A percentile compares a stretch with the other conserved stretches of the same genome.
phyloP scores from a whole-genome alignment of 2,888 invertebrate species.

The Syrphus vitripennis region DNA sequence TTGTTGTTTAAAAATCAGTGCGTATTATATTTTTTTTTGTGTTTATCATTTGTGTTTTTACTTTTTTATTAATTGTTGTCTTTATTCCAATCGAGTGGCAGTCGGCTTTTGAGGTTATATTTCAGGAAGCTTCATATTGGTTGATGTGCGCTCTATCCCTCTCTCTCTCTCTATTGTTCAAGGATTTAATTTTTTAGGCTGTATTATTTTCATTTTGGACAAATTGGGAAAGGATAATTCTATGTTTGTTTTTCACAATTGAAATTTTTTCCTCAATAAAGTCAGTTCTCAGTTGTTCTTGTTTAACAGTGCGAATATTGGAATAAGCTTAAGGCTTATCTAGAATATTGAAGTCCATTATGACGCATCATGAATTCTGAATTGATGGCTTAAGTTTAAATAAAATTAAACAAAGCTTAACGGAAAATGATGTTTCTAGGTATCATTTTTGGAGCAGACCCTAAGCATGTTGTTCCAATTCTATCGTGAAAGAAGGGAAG shows the following conservation, averaged over 20 bases:
- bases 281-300: not conserved
- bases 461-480: too few species aligned
- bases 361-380: not conserved
- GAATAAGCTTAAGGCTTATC: not conserved
- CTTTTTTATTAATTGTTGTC: not conserved
- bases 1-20: slow-evolving; percentile 25
- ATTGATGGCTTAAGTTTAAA: not conserved
- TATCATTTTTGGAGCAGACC: too few species aligned
- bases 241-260: not conserved
- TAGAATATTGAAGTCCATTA: not conserved
- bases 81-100: not conserved
- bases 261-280: not conserved
- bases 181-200: slow-evolving; percentile 43
- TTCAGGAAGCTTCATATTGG: not conserved
- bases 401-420: too few species aligned
- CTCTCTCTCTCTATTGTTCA: slow-evolving; percentile 35
- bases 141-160: too few species aligned
- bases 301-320: not conserved
- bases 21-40: slow-evolving; percentile 17
- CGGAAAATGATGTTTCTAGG: too few species aligned
- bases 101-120: not conserved
- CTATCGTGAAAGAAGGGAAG: too few species aligned
- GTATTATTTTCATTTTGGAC: slow-evolving; percentile 19
- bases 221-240: slow-evolving; percentile 38
- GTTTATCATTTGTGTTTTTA: not conserved